Evolutionary conservation across 2,888 invertebrate species (phyloP), one percentile per base, ranked within the genome.

Genomic region (Selenia dentaria): DNA sequence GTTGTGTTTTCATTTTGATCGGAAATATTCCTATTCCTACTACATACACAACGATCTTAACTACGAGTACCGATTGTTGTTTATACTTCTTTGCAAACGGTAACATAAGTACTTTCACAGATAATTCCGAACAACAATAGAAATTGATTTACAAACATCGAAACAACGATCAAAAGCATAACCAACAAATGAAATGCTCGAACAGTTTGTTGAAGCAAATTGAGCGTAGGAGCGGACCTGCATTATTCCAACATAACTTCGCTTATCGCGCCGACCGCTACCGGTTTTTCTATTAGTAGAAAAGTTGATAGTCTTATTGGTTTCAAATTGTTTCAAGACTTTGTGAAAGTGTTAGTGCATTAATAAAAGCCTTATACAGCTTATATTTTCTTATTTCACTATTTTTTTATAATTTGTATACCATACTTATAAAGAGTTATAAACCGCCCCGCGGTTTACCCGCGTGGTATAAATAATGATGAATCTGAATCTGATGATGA

Each of bases 261-360:
- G 74, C 71, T 81, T 82, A 82, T 76, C 75, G 76, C 59, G 48
- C 55, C 22, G 55, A 45, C 44, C 42, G 78, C 83, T 85, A 86
- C 84, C 82, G 82, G 84, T 83, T 80, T 40, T 46, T 26, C 41
- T 48, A 41, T 37, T 46, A 41, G 47, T 41, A 36, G 36, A 35
- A 38, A 42, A 38, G 37, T 33, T 34, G 27, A 47, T 47, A 47
- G 36, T 35, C 35, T 37, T 38, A 38, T 26, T 48, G 25, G 32
- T 37, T 41, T 41, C 13, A 24, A 41, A 47, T 47, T 36, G 46
- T 13, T 16, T 41, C 32, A 29, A 47, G 27, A 31, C 36, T 32
- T 10, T 14, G 5, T n/a, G n/a, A 10, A 16, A 33, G 24, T 16
- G 16, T 16, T 16, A 16, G n/a, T n/a, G n/a, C n/a, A n/a, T n/a